Evolutionary conservation across 1,140 invertebrate species (phyloP), one percentile per base, ranked within the genome.

Genomic region (Bursaphelenchus mucronatus): DNA sequence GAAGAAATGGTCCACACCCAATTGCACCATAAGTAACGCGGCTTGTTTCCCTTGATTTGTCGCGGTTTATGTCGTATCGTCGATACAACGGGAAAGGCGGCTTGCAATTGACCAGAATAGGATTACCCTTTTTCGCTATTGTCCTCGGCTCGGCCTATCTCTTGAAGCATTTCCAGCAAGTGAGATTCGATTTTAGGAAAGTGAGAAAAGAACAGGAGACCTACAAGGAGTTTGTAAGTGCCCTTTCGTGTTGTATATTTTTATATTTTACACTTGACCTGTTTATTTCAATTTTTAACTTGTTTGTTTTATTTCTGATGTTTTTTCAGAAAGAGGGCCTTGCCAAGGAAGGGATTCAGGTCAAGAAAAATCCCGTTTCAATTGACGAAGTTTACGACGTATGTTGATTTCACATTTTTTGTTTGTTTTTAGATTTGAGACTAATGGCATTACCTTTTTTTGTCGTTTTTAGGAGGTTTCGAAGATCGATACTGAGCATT

Each of bases 401-500:
- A 40, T 4, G 63, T 67, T 67, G 13, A 53, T 57, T 19, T 30
- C 47, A 13, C 15, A 45, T 54, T 54, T 54, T 10, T 55, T 46
- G 0, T 3, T 49, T 49, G 47, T n/a, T 15, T 13, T n/a, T 55
- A 17, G 15, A 13, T 15, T 13, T 21, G 53, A 19, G 30, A 2
- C 15, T 3, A n/a, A 1, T 49, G 41, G 17, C 4, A 1, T 13
- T 47, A 61, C 6, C 67, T 40, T 6, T 15, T 45, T 15, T 45
- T 51, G 58, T 58, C 19, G 13, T 10, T 6, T 67, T 67, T 68
- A 72, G 74, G 75, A 76, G 51, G 59, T 76, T 11, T 65, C 64
- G 19, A 57, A 70, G 39, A 43, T 79, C n/a, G 76, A 76, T 47
- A 75, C 76, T 10, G 75, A 76, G 19, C 78, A 69, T 43, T 76